Evolutionary conservation across 2,113 vertebrate species (phyloP).

Genomic region (Rhizomys pruinosus): DNA sequence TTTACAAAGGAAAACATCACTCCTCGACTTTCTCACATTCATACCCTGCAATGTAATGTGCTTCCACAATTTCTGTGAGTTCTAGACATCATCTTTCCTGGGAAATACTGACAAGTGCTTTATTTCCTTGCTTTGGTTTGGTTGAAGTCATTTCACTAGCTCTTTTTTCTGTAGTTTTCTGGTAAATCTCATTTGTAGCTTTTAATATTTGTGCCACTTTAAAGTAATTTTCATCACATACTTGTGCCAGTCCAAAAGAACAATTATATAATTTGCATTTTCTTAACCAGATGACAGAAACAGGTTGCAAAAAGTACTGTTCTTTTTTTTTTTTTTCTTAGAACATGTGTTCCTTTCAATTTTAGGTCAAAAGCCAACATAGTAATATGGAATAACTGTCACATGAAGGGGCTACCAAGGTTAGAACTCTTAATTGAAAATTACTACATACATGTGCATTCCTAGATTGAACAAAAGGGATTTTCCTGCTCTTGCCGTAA

Average conservation of each 20-base stretch:
- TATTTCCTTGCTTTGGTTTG: conserved; percentile 26
- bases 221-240: conserved; percentile 27
- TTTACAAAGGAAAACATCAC: conserved; percentile 44
- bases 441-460: conserved; percentile 56
- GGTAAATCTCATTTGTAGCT: background rate
- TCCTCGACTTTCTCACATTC: conserved; percentile 37
- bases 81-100: conserved; percentile 8
- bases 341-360: conserved; percentile 35
- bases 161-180: conserved; percentile 1
- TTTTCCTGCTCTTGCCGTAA: conserved; percentile 1
- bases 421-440: conserved; percentile 57
- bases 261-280: conserved; percentile 1
- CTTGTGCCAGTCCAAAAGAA: background rate
- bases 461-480: conserved; percentile 56
- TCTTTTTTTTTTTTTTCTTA: too few species aligned
- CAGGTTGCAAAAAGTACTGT: conserved; percentile 10
- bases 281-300: conserved; percentile 14
- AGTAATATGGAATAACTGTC: conserved; percentile 42
- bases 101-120: conserved; percentile 32
- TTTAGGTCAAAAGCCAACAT: conserved; percentile 51
- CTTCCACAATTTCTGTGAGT: conserved; percentile 28
- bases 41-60: background rate
- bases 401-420: conserved; percentile 48
- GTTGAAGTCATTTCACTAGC: too few species aligned
- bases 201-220: background rate